These are phyloP conservation scores for Propithecus perrieri DNA, from an alignment of 2,797 vertebrate genomes.

Conservation along the genomic window DNA sequence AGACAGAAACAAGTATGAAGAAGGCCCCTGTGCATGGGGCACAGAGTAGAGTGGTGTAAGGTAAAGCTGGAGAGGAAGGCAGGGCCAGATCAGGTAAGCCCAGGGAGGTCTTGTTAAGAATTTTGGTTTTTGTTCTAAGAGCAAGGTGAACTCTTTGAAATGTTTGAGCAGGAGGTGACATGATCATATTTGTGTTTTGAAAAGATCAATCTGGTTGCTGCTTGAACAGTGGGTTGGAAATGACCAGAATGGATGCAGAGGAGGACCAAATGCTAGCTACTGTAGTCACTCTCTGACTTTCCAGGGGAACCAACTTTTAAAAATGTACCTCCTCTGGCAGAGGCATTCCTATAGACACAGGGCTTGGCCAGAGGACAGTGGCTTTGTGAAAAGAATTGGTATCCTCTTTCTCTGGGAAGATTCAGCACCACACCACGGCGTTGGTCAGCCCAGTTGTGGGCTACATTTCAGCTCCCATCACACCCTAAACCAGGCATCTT, in stretches of 20 bases:
- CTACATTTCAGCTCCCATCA: neutral
- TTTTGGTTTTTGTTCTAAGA: neutral
- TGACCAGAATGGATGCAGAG: neutral
- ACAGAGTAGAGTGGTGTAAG: rapidly evolving
- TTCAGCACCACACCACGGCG: no score
- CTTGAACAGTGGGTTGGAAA: neutral
- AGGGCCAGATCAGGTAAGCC: neutral
- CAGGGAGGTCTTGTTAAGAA: neutral
- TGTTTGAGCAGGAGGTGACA: neutral
- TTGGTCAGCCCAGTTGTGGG: neutral
- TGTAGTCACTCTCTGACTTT: neutral
- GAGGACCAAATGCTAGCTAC: neutral
- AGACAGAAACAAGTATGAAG: neutral
- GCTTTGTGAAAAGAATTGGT: neutral
- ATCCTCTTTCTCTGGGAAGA: neutral
- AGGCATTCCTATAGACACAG: neutral
- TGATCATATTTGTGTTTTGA: neutral
- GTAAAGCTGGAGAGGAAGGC: neutral
- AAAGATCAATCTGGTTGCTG: neutral
- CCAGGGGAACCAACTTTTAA: neutral
- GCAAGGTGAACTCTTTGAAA: neutral
- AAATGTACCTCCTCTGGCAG: neutral
- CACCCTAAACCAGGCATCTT: neutral
- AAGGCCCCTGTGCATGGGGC: no score
- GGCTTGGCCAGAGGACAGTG: neutral